A percentile compares a stretch with the other conserved stretches of the same genome.
Evolutionary conservation across 1,140 invertebrate species (phyloP).

Genomic region (Polypedilum pembai): DNA sequence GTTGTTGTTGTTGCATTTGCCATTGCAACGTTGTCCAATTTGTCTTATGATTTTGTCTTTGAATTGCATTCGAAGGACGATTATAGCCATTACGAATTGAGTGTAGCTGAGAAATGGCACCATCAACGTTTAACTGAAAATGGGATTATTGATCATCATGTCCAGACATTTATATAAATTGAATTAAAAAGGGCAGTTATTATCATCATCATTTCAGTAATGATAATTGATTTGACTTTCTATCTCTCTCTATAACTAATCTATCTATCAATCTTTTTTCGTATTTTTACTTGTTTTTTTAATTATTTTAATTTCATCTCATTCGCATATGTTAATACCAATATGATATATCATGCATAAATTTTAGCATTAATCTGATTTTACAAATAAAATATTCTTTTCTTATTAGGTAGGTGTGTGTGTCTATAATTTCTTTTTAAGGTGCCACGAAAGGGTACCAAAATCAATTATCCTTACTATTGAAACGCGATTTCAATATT

Average conservation of each 20-base stretch:
- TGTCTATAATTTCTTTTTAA: no score
- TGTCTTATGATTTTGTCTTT: conserved; percentile 34
- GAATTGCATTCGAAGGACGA: conserved; percentile 34
- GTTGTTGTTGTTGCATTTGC: conserved; percentile 38
- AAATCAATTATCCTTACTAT: conserved; percentile 26
- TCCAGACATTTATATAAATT: neutral
- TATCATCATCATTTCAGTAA: conserved; percentile 23
- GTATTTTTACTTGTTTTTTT: neutral
- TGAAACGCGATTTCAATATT: conserved; percentile 3
- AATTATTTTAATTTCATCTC: no score
- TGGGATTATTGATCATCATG: conserved; percentile 24
- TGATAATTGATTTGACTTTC: conserved; percentile 22
- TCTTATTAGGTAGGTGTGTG: no score
- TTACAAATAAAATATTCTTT: no score
- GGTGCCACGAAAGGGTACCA: neutral
- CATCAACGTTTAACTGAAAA: conserved; percentile 35
- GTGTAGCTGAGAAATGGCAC: conserved; percentile 37
- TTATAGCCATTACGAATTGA: conserved; percentile 39
- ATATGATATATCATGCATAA: conserved; percentile 1
- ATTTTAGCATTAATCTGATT: no score
- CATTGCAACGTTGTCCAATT: conserved; percentile 34
- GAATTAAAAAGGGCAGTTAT: neutral
- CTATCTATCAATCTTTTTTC: neutral
- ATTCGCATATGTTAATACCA: neutral
- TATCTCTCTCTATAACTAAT: neutral